Base-by-base conservation (phyloP, 2,797 vertebrate genomes). In the Silurus lanzhouensis region DNA sequence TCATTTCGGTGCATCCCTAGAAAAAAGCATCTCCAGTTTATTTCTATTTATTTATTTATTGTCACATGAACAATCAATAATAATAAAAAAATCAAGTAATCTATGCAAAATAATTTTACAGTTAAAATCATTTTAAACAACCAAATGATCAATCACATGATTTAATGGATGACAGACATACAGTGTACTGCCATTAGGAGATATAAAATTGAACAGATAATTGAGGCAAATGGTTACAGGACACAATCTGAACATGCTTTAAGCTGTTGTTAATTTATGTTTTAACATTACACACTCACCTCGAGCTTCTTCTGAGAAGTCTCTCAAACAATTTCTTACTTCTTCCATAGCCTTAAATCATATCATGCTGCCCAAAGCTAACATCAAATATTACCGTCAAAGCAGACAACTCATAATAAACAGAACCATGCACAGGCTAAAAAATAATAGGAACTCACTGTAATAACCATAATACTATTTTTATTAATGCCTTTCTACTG, bases 221-320 rank as follows among this genome's bases (percentile, higher is more conserved):
- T 0, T 58, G 15, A 58, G 27, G 0, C 38, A 44, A 44, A 79
- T 22, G 38, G 12, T 81, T 67, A 48, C n/a, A 81, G 46, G 14
- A 46, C 13, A 80, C 77, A 48, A 2, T 80, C 6, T 25, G 3
- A 9, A 64, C 15, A 38, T 38, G 38, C 38, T 38, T 38, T 38
- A 38, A 38, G 38, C 38, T 38, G 38, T 38, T 38, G 38, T 38
- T 0, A 38, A 38, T 38, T 38, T 2, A 25, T 17, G 3, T 52
- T 48, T 66, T 15, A 10, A 19, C n/a, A 9, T 52, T 19, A 38
- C 17, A 67, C 71, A 89, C 93, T 94, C 85, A 95, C 95, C 95
- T 57, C 91, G 94, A 86, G 95, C 94, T 87, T 95, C 95, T 83
- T 84, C 52, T 0, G 94, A 87, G 86, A 93, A 94, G 60, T 93